A percentile compares a stretch with the other conserved stretches of the same genome.
Evolutionary conservation across 2,113 vertebrate genomes (phyloP).

Genomic region (Petaurus breviceps): DNA sequence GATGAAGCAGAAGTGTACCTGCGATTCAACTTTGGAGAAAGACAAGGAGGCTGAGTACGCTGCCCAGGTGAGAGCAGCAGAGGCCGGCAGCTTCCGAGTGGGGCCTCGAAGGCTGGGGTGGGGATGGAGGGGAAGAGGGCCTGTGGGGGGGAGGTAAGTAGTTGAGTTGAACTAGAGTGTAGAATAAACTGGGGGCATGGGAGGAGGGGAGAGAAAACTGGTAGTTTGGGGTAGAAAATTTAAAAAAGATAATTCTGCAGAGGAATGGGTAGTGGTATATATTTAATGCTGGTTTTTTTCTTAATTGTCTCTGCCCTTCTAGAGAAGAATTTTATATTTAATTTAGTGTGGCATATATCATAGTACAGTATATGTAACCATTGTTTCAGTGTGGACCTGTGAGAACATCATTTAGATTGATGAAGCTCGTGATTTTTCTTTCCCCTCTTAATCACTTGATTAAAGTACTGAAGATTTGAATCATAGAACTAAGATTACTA

Average conservation of each 20-base stretch:
- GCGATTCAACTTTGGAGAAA: conserved; percentile 90
- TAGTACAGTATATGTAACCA: no score
- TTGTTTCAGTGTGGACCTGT: neutral
- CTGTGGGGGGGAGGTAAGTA: neutral
- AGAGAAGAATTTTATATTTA: neutral
- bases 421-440: no score
- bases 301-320: neutral
- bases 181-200: neutral
- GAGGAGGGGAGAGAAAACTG: neutral
- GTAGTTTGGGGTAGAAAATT: neutral
- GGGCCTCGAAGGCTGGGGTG: neutral
- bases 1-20: conserved; percentile 94
- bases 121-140: neutral
- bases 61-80: conserved; percentile 88
- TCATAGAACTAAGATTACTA: no score
- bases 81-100: no score
- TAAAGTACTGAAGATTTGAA: no score
- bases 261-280: neutral
- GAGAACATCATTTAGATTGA: neutral
- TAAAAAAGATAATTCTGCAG: neutral
- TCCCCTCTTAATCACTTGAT: no score
- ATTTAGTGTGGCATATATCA: no score
- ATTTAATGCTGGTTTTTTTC: neutral
- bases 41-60: conserved; percentile 96
- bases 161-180: neutral